A percentile compares a stretch with the other conserved stretches of the same genome.
Evolutionary conservation across 2,113 vertebrate genomes (phyloP).

Genomic region (Vanacampus margaritifer): DNA sequence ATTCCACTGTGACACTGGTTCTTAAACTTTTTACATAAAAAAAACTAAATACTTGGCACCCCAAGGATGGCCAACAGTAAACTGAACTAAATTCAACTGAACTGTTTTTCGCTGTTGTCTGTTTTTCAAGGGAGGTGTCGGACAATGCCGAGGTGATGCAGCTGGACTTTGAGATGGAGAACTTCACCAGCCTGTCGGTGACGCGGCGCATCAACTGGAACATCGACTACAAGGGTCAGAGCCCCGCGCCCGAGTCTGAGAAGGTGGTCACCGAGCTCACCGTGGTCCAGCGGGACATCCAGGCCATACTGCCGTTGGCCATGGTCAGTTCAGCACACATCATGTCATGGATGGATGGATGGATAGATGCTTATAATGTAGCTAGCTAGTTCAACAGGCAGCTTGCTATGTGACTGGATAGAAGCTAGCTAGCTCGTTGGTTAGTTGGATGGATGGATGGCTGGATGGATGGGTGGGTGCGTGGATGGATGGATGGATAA

Average conservation of each 20-base stretch:
- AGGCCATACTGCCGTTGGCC: constrained; percentile 92
- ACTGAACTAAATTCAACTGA: too few species aligned
- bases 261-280: constrained; percentile 94
- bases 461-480: too few species aligned
- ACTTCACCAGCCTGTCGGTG: constrained; percentile 98
- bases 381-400: not conserved
- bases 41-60: too few species aligned
- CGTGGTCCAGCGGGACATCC: constrained; percentile 91
- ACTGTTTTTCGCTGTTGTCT: not conserved
- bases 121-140: constrained; percentile 72
- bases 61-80: too few species aligned
- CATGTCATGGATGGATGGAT: not conserved
- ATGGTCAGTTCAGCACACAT: constrained; percentile 81
- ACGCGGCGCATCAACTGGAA: constrained; percentile 98
- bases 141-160: constrained; percentile 89
- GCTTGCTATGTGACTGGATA: not conserved
- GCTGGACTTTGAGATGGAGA: constrained; percentile 98
- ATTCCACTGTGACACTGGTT: not conserved
- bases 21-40: not conserved
- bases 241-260: constrained; percentile 83
- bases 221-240: constrained; percentile 88
- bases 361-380: not conserved
- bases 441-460: too few species aligned
- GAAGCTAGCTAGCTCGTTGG: not conserved
- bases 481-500: too few species aligned